Evolutionary conservation across 2,113 vertebrate species (phyloP), one percentile per base, ranked within the genome.

Genomic region (Puffinus mauretanicus): DNA sequence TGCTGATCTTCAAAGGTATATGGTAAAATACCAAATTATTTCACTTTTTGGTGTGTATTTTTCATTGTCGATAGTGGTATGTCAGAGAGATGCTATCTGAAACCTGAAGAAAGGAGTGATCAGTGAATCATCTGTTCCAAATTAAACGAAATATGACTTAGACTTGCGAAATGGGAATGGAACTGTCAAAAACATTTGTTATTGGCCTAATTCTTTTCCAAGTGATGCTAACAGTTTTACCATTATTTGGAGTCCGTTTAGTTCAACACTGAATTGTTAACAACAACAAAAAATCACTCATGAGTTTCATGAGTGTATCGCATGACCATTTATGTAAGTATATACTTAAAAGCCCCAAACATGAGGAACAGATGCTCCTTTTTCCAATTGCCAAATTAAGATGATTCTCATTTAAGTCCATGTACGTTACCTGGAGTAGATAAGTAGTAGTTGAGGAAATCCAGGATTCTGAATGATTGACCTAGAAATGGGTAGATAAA

Each of bases 1-100:
- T 0, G 0, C 29, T 20, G 30, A 13, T 21, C 79, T 38, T 40
- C 21, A 22, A 30, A 55, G 46, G 14, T 3, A 1, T 4, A 0
- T 13, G 40, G 54, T 65, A 34, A 81, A 67, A 62, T 19, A 32
- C 6, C 20, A 18, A 20, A 25, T 24, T 13, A 30, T 47, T 82
- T 62, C 30, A 34, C 29, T 47, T 72, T 36, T 52, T 20, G 46
- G 8, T n/a, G 16, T 13, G 16, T 27, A 13, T 47, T 64, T 89
- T 58, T 80, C 20, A 2, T 42, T 52, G 46, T 52, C 2, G 0
- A 2, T n/a, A 46, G 46, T 51, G 29, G 2, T n/a, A 13, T 4
- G 22, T 42, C 55, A 46, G 69, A 47, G 58, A 20, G 29, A 25
- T 16, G 3, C 58, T 55, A 7, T 61, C 40, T 6, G 40, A 65